These are phyloP conservation scores for Rhingia rostrata DNA, from an alignment of 2,888 invertebrate genomes.

Conservation along the genomic window DNA sequence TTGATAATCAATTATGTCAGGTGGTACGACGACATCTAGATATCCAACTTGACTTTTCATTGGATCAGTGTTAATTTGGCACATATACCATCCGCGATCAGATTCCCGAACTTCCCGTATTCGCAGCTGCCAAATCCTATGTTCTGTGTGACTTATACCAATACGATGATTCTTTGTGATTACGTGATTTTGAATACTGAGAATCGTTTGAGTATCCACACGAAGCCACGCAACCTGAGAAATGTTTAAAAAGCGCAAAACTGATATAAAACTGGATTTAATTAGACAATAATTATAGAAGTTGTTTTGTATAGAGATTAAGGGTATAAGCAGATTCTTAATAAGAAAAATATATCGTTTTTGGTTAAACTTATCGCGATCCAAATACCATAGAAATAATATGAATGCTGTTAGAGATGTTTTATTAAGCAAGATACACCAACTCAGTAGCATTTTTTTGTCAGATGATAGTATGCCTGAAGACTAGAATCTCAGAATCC, in stretches of 20 bases:
- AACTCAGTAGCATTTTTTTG: no score
- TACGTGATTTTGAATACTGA: constrained; percentile 94
- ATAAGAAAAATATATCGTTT: no score
- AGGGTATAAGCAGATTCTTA: no score
- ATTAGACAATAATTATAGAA: no score
- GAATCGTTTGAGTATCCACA: constrained; percentile 95
- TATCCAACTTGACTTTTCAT: constrained; percentile 96
- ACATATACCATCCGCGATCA: constrained; percentile 95
- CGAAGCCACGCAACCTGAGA: constrained; percentile 93
- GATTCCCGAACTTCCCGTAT: constrained; percentile 92
- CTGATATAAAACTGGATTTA: neutral
- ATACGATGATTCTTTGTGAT: constrained; percentile 95
- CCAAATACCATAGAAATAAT: no score
- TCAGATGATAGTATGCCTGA: no score
- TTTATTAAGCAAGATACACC: no score
- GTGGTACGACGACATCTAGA: constrained; percentile 93
- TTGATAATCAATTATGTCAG: constrained; percentile 93
- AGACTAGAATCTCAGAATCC: no score
- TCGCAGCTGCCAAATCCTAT: constrained; percentile 93
- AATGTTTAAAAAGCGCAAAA: neutral
- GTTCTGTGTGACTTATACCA: constrained; percentile 92
- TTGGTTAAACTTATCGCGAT: no score
- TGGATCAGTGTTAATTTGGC: constrained; percentile 95
- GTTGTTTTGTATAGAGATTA: no score
- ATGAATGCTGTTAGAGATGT: no score